These are phyloP conservation scores for Zaprionus kolodkinae DNA, from an alignment of 1,140 invertebrate genomes.

Conservation along the genomic window DNA sequence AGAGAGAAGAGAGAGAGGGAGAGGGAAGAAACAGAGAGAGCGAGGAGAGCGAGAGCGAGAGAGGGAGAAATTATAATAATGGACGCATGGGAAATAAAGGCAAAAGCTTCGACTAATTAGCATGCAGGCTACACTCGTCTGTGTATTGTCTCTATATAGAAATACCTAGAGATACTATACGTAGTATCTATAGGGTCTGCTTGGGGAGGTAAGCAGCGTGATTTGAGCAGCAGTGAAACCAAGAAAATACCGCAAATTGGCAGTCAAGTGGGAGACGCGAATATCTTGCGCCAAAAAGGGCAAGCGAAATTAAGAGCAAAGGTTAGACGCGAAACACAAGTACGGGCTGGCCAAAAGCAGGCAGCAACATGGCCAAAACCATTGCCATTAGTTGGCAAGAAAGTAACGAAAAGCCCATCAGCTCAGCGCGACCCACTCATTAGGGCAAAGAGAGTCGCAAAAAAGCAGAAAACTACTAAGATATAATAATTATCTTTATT, in stretches of 20 bases:
- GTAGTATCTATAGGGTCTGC: neutral
- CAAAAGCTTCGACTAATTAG: conserved; percentile 70
- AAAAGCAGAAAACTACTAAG: too few relatives aligned
- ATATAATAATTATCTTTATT: too few relatives aligned
- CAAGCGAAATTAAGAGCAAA: conserved; percentile 53
- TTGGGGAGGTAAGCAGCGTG: conserved; percentile 1
- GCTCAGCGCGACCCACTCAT: too few relatives aligned
- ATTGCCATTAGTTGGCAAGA: neutral
- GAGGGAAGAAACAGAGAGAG: conserved; percentile 28
- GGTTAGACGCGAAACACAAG: conserved; percentile 43
- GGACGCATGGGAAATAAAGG: conserved; percentile 70
- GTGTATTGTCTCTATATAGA: too few relatives aligned
- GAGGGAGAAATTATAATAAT: conserved; percentile 70
- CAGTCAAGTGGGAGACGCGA: conserved; percentile 24
- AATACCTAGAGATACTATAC: too few relatives aligned
- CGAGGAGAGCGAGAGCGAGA: conserved; percentile 26
- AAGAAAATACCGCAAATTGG: conserved; percentile 27
- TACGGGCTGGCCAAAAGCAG: conserved; percentile 7
- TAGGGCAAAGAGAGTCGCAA: too few relatives aligned
- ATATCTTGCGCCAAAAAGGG: conserved; percentile 45
- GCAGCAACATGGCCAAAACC: conserved; percentile 14
- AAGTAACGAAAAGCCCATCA: neutral
- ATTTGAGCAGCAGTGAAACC: conserved; percentile 30
- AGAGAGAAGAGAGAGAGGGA: conserved; percentile 44
- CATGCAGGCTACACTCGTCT: conserved; percentile 43